Conservation (phyloP, 2,797 vertebrate species). For the Adelosebastes latens region DNA sequence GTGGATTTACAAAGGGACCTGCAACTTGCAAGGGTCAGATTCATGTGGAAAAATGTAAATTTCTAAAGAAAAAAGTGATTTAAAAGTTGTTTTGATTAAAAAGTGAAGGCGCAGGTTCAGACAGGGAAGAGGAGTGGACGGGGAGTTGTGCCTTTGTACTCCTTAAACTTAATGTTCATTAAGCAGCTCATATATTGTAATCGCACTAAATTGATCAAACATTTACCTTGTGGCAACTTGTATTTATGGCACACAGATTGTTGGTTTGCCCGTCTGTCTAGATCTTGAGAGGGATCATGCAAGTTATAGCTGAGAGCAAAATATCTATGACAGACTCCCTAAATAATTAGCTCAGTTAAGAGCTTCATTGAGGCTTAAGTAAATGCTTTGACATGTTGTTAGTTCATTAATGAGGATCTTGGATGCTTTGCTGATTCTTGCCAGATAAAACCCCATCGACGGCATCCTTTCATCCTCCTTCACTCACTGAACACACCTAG, state of each 20-base stretch:
- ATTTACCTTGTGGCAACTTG: not conserved
- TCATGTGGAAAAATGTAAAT: not conserved
- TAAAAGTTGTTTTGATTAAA: not conserved
- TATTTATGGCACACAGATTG: not conserved
- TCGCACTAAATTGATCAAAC: not conserved
- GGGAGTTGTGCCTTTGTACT: not conserved
- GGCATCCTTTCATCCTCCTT: conserved; percentile 11
- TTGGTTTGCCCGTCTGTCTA: not conserved
- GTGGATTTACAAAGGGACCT: not conserved
- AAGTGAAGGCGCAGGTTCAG: not conserved
- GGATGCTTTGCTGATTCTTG: conserved; percentile 20
- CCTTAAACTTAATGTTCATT: not conserved
- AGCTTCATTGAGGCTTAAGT: conserved; percentile 5
- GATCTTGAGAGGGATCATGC: not conserved
- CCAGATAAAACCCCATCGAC: not conserved
- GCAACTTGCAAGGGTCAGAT: not conserved
- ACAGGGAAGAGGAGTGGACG: not conserved
- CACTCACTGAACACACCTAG: not conserved
- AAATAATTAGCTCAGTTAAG: conserved; percentile 21
- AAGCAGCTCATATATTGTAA: not conserved
- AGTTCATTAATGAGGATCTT: conserved; percentile 2
- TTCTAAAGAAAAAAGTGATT: not conserved
- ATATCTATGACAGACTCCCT: not conserved
- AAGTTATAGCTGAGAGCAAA: conserved; percentile 10
- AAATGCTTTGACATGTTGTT: conserved; percentile 24